These are phyloP conservation scores for Apoderus coryli DNA, from an alignment of 2,888 invertebrate genomes.

Conservation along the genomic window DNA sequence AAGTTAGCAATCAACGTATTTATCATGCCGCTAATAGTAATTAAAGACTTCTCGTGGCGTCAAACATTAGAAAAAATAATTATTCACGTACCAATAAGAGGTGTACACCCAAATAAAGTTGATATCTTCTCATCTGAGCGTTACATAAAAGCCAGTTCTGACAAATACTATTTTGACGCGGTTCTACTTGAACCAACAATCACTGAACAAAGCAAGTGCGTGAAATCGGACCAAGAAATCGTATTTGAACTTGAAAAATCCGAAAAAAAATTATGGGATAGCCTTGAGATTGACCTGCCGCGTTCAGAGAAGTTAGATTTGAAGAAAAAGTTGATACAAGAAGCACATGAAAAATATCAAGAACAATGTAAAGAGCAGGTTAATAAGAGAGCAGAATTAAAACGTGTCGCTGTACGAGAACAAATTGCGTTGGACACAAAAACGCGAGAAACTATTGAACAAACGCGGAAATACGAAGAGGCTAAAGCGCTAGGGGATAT, in stretches of 20 bases:
- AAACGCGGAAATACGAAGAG: constrained; percentile 45
- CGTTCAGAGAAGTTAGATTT: constrained; percentile 41
- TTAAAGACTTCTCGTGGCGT: constrained; percentile 64
- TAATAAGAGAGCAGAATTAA: constrained; percentile 39
- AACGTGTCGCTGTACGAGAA: constrained; percentile 42
- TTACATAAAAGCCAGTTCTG: constrained; percentile 59
- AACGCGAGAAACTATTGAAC: constrained; percentile 46
- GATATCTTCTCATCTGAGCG: constrained; percentile 53
- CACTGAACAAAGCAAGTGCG: constrained; percentile 47
- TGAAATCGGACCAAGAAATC: constrained; percentile 41
- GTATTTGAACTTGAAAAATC: constrained; percentile 52
- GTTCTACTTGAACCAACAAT: constrained; percentile 49
- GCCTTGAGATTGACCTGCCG: constrained; percentile 38
- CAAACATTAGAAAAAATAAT: constrained; percentile 48
- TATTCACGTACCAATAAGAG: constrained; percentile 50
- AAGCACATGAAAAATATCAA: constrained; percentile 40
- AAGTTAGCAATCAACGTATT: too few relatives aligned
- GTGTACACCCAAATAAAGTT: constrained; percentile 45
- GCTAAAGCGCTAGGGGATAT: constrained; percentile 49
- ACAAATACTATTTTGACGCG: constrained; percentile 61
- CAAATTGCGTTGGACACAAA: constrained; percentile 44
- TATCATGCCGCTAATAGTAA: constrained; percentile 50
- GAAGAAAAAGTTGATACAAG: constrained; percentile 42
- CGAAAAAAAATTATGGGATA: constrained; percentile 40
- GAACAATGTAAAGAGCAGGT: constrained; percentile 37